These are phyloP conservation scores for Stomatorhinus walkeri DNA, from an alignment of 2,797 vertebrate genomes.

Conservation along the genomic window DNA sequence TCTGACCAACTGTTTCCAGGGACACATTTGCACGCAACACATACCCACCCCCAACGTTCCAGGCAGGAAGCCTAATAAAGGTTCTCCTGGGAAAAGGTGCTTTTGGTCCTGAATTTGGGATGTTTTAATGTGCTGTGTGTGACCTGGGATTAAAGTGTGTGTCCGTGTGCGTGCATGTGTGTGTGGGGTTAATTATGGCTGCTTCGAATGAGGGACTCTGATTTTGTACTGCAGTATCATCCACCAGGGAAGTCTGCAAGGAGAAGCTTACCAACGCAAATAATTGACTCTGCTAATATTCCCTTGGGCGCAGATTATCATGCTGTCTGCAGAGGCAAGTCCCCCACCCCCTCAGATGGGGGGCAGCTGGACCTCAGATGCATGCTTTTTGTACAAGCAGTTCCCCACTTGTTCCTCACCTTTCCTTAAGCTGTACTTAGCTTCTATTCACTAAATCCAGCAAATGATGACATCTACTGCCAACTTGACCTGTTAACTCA, in stretches of 20 bases:
- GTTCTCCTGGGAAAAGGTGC: neutral
- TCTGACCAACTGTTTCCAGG: neutral
- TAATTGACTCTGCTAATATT: constrained; percentile 73
- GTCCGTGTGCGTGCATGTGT: neutral
- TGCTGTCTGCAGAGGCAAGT: constrained; percentile 57
- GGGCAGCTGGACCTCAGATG: constrained; percentile 38
- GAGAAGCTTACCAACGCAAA: constrained; percentile 62
- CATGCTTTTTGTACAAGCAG: neutral
- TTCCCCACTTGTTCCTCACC: neutral
- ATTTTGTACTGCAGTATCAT: constrained; percentile 59
- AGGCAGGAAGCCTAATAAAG: neutral
- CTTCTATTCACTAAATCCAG: neutral
- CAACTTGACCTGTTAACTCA: neutral
- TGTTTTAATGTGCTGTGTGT: neutral
- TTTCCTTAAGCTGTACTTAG: neutral
- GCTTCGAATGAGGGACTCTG: constrained; percentile 55
- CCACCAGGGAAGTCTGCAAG: constrained; percentile 46
- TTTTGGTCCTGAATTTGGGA: neutral
- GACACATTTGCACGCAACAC: neutral
- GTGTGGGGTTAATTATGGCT: neutral
- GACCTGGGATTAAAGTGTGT: neutral
- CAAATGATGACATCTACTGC: neutral
- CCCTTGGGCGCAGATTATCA: constrained; percentile 65
- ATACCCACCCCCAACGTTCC: neutral
- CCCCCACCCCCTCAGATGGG: constrained; percentile 50